A percentile compares a stretch with the other conserved stretches of the same genome.
phyloP scores from a whole-genome alignment of 2,113 vertebrate genomes.

The Perca schrenkii region DNA sequence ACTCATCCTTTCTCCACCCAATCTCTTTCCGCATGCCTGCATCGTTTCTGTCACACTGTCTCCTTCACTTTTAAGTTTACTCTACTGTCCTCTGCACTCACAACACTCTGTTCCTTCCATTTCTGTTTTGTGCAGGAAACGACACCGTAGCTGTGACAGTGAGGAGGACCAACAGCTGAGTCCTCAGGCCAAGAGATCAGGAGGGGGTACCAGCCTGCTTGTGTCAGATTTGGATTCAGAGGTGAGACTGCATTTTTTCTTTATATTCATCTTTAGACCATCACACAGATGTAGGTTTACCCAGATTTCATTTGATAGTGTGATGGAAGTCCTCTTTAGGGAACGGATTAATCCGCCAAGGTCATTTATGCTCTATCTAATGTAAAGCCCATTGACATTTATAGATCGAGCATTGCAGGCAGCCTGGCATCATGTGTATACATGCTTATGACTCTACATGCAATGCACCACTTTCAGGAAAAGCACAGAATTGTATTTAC shows the following conservation, averaged over 20 bases:
- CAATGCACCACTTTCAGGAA: conserved; percentile 9
- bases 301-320: neutral
- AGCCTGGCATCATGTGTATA: neutral
- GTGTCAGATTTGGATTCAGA: conserved; percentile 92
- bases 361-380: neutral
- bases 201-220: conserved; percentile 84
- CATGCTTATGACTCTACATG: conserved; percentile 9
- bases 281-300: neutral
- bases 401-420: neutral
- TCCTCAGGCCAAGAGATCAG: conserved; percentile 91
- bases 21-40: conserved; percentile 22
- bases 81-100: neutral
- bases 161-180: conserved; percentile 87
- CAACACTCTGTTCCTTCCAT: neutral
- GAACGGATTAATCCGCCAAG: neutral
- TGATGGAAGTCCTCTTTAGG: neutral
- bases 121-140: conserved; percentile 87
- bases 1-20: conserved; percentile 14
- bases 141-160: conserved; percentile 89
- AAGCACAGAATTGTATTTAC: conserved; percentile 49
- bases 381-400: neutral
- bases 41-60: conserved; percentile 33
- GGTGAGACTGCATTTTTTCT: conserved; percentile 78
- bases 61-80: neutral
- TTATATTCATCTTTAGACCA: neutral